A percentile compares a stretch with the other conserved stretches of the same genome.
These are phyloP conservation scores for Orthonyx spaldingii DNA, from an alignment of 2,113 vertebrate genomes.

Conservation along the genomic window DNA sequence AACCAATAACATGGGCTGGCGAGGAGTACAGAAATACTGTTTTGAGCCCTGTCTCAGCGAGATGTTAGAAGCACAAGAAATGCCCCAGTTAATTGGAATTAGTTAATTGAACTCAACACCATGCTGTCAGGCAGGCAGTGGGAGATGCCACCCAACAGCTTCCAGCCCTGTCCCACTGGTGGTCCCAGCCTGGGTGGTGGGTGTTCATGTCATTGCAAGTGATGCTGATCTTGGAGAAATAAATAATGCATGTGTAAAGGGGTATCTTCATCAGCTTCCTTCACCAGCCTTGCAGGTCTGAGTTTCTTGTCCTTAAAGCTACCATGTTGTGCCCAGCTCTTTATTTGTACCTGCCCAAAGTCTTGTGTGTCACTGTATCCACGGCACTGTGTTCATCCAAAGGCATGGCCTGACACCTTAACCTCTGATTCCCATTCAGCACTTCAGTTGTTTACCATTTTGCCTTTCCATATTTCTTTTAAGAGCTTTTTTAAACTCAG, in stretches of 20 bases:
- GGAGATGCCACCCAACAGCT: background rate
- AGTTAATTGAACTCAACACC: background rate
- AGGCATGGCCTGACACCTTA: background rate
- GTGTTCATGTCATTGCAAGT: background rate
- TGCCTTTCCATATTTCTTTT: background rate
- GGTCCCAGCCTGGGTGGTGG: background rate
- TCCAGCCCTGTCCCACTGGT: background rate
- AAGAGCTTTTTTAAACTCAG: background rate
- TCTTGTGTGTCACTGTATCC: background rate
- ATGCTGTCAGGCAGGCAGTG: background rate
- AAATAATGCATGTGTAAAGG: accelerated
- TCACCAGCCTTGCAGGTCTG: background rate
- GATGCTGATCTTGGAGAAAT: background rate
- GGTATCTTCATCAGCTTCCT: background rate
- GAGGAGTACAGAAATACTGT: background rate
- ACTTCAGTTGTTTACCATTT: background rate
- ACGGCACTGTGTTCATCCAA: accelerated
- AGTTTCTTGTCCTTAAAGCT: background rate
- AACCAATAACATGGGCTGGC: accelerated
- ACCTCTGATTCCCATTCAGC: background rate
- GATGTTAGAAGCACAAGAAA: background rate
- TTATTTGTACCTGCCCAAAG: background rate
- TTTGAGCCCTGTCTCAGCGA: background rate
- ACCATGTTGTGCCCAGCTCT: background rate
- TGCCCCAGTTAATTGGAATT: background rate